Evolutionary conservation across 1,140 invertebrate species (phyloP).

Genomic region (Eurytemora carolleeae): DNA sequence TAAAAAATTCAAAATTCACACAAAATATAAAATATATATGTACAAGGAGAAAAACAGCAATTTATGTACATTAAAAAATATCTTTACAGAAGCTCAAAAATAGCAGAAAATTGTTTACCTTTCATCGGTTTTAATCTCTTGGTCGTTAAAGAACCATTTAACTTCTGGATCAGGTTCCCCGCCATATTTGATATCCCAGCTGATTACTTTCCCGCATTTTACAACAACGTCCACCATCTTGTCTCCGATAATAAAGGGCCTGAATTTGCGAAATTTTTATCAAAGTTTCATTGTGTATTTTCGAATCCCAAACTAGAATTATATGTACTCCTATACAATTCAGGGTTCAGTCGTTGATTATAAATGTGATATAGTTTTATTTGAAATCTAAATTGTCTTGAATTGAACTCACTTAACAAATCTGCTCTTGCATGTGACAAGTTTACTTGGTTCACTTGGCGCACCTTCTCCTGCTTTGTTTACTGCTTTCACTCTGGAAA

Average conservation of each 20-base stretch:
- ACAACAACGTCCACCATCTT: conserved; percentile 67
- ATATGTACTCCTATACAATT: too few relatives aligned
- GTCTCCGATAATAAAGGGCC: conserved; percentile 19
- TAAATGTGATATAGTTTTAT: too few relatives aligned
- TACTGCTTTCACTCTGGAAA: conserved; percentile 52
- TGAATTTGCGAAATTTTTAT: too few relatives aligned
- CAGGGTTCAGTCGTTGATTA: too few relatives aligned
- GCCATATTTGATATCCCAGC: conserved; percentile 79
- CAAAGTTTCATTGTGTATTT: too few relatives aligned
- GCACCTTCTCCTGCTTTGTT: conserved; percentile 89
- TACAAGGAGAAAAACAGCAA: too few relatives aligned
- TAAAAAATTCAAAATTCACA: not conserved
- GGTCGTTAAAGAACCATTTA: conserved; percentile 53
- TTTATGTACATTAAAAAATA: too few relatives aligned
- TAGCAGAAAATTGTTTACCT: too few relatives aligned
- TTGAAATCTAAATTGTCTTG: too few relatives aligned
- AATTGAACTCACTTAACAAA: conserved; percentile 23
- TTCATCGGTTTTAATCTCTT: conserved; percentile 44
- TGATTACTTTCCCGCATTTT: conserved; percentile 78
- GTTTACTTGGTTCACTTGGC: conserved; percentile 80
- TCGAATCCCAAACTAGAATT: too few relatives aligned
- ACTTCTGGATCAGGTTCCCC: conserved; percentile 84
- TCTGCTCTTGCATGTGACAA: conserved; percentile 40
- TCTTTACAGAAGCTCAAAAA: too few relatives aligned
- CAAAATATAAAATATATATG: too few relatives aligned